Percentiles rank a stretch among this genome's conserved stretches.
These are phyloP conservation scores for Pygoscelis antarcticus DNA, from an alignment of 2,113 vertebrate genomes.

Conservation along the genomic window DNA sequence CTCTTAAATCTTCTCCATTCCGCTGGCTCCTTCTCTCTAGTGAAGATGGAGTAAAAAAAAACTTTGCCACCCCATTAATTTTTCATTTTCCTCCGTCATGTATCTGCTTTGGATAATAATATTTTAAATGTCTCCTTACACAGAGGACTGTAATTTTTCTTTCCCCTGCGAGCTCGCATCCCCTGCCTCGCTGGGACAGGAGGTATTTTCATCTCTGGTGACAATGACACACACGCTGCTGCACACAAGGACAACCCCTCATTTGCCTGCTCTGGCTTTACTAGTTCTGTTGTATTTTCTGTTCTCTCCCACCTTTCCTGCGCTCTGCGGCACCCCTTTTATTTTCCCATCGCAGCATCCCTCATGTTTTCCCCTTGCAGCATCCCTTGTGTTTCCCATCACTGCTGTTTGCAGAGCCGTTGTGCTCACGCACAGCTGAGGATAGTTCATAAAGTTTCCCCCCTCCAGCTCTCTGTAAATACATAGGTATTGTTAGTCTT, in stretches of 20 bases:
- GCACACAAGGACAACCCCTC: constrained; percentile 1
- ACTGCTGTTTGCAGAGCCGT: not conserved
- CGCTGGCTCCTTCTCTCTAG: not conserved
- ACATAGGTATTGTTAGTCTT: not conserved
- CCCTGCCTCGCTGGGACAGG: not conserved
- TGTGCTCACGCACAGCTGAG: not conserved
- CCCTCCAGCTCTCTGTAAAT: not conserved
- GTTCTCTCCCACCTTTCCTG: not conserved
- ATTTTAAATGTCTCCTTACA: constrained; percentile 1
- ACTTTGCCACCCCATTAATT: constrained; percentile 22
- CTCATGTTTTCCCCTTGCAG: not conserved
- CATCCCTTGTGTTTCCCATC: not conserved
- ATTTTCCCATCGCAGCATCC: not conserved
- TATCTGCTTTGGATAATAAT: not conserved
- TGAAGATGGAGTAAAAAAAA: not conserved
- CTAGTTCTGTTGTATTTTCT: not conserved
- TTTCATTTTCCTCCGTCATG: not conserved
- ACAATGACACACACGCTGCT: not conserved
- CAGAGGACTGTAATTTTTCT: not conserved
- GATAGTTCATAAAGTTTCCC: not conserved
- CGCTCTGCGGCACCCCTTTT: not conserved
- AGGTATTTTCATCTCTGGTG: constrained; percentile 20
- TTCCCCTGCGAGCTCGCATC: not conserved
- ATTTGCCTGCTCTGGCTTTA: constrained; percentile 3
- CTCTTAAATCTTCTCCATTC: not conserved